Evolutionary conservation across 1,140 invertebrate species (phyloP).

Genomic region (Leptinotarsa texana): DNA sequence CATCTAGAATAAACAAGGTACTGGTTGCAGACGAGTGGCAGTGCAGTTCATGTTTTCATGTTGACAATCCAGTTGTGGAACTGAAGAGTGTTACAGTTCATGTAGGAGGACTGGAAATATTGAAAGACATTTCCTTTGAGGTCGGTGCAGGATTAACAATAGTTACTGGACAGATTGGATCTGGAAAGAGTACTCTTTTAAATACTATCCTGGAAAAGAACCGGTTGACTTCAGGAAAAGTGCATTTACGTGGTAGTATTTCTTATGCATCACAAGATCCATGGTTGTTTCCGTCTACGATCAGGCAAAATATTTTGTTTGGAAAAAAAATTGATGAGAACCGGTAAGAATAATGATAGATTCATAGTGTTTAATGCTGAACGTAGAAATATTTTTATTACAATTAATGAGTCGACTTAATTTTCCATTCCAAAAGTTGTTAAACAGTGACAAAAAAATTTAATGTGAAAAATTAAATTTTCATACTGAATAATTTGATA

Average conservation of each 20-base stretch:
- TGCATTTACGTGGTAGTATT: slow-evolving; percentile 68
- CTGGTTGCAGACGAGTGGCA: slow-evolving; percentile 36
- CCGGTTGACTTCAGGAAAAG: slow-evolving; percentile 61
- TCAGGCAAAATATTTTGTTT: slow-evolving; percentile 68
- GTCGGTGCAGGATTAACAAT: slow-evolving; percentile 66
- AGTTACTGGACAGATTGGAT: slow-evolving; percentile 78
- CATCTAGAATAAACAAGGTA: slow-evolving; percentile 26
- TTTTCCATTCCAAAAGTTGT: too few relatives aligned
- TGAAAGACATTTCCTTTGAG: slow-evolving; percentile 64
- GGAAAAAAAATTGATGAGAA: slow-evolving; percentile 53
- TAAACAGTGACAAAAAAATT: too few relatives aligned
- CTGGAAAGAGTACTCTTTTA: slow-evolving; percentile 79
- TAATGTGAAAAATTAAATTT: too few relatives aligned
- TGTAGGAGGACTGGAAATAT: slow-evolving; percentile 53
- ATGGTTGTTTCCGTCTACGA: slow-evolving; percentile 70
- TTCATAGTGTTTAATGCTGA: too few relatives aligned
- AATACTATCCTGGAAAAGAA: slow-evolving; percentile 74
- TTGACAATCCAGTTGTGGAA: slow-evolving; percentile 21
- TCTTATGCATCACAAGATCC: slow-evolving; percentile 80
- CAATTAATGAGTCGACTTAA: too few relatives aligned
- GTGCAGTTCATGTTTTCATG: slow-evolving; percentile 14
- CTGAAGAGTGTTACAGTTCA: slow-evolving; percentile 23
- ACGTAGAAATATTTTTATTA: too few relatives aligned
- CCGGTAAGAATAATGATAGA: slow-evolving; percentile 62
- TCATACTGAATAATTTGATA: too few relatives aligned